Evolutionary conservation across 2,888 invertebrate species (phyloP).

Genomic region (Cephus rjabovi): DNA sequence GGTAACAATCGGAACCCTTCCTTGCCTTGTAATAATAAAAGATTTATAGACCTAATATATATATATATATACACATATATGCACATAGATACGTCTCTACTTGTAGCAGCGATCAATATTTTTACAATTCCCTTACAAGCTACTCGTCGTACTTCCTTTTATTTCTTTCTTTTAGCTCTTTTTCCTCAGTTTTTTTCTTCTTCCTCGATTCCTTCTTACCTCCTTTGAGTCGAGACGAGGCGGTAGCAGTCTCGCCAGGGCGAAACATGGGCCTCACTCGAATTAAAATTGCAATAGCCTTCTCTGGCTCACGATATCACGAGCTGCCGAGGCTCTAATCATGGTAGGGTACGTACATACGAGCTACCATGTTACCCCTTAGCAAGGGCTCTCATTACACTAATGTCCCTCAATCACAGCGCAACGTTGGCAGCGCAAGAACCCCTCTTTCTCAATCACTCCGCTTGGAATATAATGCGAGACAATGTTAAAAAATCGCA

Average conservation of each 20-base stretch:
- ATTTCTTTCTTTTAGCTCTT: neutral
- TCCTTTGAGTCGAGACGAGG: neutral
- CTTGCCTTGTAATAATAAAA: neutral
- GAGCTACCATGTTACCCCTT: slow-evolving; percentile 61
- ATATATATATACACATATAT: neutral
- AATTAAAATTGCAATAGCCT: slow-evolving; percentile 38
- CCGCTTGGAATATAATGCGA: slow-evolving; percentile 50
- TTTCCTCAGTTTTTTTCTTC: neutral
- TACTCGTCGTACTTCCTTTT: neutral
- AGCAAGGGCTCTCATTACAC: slow-evolving; percentile 56
- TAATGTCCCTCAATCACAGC: slow-evolving; percentile 60
- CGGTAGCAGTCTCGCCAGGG: slow-evolving; percentile 3
- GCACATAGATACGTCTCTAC: too few species aligned
- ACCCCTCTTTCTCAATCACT: slow-evolving; percentile 43
- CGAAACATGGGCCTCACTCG: slow-evolving; percentile 22
- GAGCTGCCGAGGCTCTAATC: slow-evolving; percentile 53
- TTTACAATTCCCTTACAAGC: neutral
- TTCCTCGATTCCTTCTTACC: neutral
- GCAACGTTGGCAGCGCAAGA: slow-evolving; percentile 29
- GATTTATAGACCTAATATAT: neutral
- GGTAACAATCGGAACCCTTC: neutral
- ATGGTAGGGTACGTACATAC: slow-evolving; percentile 21
- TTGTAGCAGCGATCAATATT: neutral
- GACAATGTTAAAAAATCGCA: slow-evolving; percentile 37
- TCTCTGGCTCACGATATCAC: slow-evolving; percentile 41